Evolutionary conservation across 2,113 vertebrate species (phyloP), one percentile per base, ranked within the genome.

Genomic region (Periophthalmus modestus): DNA sequence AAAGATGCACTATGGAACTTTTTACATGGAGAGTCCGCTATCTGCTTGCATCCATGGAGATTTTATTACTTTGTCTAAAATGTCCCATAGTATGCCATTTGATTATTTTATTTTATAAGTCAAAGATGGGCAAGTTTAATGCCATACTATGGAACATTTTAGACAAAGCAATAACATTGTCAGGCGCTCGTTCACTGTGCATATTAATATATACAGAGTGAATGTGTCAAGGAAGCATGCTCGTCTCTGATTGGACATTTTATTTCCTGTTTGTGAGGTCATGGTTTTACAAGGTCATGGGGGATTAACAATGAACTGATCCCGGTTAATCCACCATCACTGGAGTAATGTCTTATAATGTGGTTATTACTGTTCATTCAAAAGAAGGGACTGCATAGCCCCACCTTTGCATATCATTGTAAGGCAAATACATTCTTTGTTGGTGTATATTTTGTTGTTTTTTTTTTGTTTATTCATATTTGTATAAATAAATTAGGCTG

Each of bases 291-390:
- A 65, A 34, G 59, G 62, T 65, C 62, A 43, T 39, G 19, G 62
- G 19, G 62, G 62, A 65, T 65, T 65, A 65, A 39, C 62, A 65
- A 65, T 65, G 34, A 65, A n/a, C 34, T 43, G 62, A 65, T 65
- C 62, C 62, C 7, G 10, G 62, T n/a, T 65, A 65, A 65, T 65
- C 62, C 62, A 65, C 62, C 34, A 39, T 65, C 62, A 43, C 62
- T 21, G 62, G 62, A 65, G 18, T 34, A 65, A 65, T 65, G 62
- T 65, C 62, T n/a, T 65, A 65, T 39, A 63, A 43, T 65, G 34
- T 34, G n/a, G 39, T 65, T 65, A 43, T 39, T 65, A 43, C 36
- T 43, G 43, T 39, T 3, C 7, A 9, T 13, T 65, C 18, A 43
- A 36, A 34, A 39, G 10, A 39, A 39, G 11, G 57, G 11, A n/a